Percentiles rank a stretch among this genome's conserved stretches.
Conservation (phyloP, 1,140 invertebrate genomes). For the Drosophila sulfurigaster region DNA sequence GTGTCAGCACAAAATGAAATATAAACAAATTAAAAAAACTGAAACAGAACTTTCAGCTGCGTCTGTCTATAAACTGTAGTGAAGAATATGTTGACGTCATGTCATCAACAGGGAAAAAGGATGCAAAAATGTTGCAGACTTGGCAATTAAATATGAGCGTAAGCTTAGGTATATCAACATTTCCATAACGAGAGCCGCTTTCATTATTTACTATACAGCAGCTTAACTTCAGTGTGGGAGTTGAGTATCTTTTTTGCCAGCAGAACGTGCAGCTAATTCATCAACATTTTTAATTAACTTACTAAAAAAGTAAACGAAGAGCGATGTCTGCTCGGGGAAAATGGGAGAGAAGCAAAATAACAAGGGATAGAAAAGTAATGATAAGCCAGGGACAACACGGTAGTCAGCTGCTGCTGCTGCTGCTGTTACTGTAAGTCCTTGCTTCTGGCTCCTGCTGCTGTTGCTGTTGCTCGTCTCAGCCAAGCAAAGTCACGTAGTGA, state of each 20-base stretch:
- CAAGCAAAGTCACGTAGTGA: constrained; percentile 64
- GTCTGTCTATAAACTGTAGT: background rate
- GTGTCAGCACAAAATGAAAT: constrained; percentile 23
- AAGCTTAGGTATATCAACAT: background rate
- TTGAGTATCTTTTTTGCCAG: background rate
- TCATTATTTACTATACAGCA: constrained; percentile 2
- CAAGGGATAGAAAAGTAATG: constrained; percentile 26
- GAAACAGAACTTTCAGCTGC: background rate
- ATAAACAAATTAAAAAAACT: constrained; percentile 42
- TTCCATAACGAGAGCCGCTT: constrained; percentile 4
- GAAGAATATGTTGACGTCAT: constrained; percentile 7
- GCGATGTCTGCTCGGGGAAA: constrained; percentile 16
- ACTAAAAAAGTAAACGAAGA: constrained; percentile 38
- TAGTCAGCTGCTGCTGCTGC: constrained; percentile 10
- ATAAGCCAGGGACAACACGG: constrained; percentile 14
- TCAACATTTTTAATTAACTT: constrained; percentile 44
- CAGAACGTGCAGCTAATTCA: constrained; percentile 34
- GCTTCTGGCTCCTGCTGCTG: constrained; percentile 24
- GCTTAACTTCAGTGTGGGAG: background rate
- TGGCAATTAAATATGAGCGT: constrained; percentile 7
- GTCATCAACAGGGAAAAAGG: background rate
- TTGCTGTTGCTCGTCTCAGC: constrained; percentile 21
- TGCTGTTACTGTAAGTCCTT: constrained; percentile 24
- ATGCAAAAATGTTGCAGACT: constrained; percentile 2
- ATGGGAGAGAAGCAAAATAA: constrained; percentile 28